Percentiles rank a stretch among this genome's conserved stretches.
Conservation (phyloP, 2,797 vertebrate genomes). For the Adelosebastes latens region DNA sequence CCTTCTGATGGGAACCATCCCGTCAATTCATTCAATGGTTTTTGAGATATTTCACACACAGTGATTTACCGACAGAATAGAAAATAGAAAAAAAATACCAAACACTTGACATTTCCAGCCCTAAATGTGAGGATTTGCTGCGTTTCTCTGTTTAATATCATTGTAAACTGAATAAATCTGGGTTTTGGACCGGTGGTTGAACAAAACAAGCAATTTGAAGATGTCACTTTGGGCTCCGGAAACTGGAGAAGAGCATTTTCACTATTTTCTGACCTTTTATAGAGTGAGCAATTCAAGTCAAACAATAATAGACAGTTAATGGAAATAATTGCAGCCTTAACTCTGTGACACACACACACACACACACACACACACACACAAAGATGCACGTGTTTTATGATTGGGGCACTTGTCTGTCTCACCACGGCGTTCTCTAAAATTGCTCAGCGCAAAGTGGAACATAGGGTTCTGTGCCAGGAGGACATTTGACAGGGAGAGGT, state of each 20-base stretch:
- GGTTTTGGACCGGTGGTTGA: background rate
- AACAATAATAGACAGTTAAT: background rate
- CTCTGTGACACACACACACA: background rate
- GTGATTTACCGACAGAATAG: background rate
- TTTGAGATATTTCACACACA: background rate
- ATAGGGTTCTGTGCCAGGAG: constrained; percentile 18
- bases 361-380: background rate
- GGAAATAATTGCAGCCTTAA: constrained; percentile 1
- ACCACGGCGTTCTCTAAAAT: constrained; percentile 18
- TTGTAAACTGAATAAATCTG: background rate
- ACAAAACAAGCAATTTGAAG: background rate
- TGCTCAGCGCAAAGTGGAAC: constrained; percentile 30
- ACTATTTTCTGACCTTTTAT: background rate
- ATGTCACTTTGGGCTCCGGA: background rate
- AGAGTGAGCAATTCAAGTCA: background rate
- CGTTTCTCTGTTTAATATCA: background rate
- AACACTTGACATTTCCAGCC: background rate
- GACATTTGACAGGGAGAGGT: constrained; percentile 36
- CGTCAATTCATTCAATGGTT: background rate
- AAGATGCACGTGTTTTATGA: background rate
- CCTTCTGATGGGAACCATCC: no score
- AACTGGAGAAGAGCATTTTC: background rate
- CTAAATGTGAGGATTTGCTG: background rate
- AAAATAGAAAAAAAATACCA: background rate
- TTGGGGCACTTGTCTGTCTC: constrained; percentile 18